Percentiles rank a stretch among this genome's conserved stretches.
phyloP scores from a whole-genome alignment of 2,113 vertebrate genomes.

The Anas platyrhynchos region DNA sequence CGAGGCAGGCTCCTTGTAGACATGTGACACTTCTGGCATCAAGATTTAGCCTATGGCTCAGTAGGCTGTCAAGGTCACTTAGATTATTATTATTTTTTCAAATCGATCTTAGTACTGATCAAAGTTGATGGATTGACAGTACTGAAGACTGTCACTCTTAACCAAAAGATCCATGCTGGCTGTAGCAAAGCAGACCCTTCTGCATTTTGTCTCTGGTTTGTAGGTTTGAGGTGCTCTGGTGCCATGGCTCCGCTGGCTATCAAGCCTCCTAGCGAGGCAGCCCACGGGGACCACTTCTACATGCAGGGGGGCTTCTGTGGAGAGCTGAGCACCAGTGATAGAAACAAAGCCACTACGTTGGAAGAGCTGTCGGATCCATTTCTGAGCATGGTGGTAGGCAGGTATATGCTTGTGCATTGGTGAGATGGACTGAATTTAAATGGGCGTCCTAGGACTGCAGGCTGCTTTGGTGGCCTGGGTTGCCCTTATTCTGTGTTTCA shows the following conservation, averaged over 20 bases:
- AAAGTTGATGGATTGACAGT: neutral
- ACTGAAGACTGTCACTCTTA: neutral
- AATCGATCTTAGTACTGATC: neutral
- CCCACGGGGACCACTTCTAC: neutral
- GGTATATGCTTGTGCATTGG: constrained; percentile 2
- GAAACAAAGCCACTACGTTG: neutral
- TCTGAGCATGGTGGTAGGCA: neutral
- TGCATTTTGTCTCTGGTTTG: neutral
- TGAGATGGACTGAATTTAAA: constrained; percentile 36
- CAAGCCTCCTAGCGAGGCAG: neutral
- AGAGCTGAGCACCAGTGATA: neutral
- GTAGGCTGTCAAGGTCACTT: constrained; percentile 14
- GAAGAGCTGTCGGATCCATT: constrained; percentile 25
- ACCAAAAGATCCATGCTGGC: neutral
- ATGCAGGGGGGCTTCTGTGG: neutral
- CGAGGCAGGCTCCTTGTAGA: neutral
- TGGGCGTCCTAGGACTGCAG: neutral
- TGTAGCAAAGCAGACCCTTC: neutral
- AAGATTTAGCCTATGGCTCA: constrained; percentile 11
- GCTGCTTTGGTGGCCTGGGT: neutral
- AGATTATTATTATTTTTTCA: neutral
- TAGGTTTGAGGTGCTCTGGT: neutral
- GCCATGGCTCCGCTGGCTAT: constrained; percentile 26
- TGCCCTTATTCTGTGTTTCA: constrained; percentile 29
- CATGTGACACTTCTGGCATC: neutral